A percentile compares a stretch with the other conserved stretches of the same genome.
phyloP scores from a whole-genome alignment of 2,888 invertebrate genomes.

The Cephus sareptanus region DNA sequence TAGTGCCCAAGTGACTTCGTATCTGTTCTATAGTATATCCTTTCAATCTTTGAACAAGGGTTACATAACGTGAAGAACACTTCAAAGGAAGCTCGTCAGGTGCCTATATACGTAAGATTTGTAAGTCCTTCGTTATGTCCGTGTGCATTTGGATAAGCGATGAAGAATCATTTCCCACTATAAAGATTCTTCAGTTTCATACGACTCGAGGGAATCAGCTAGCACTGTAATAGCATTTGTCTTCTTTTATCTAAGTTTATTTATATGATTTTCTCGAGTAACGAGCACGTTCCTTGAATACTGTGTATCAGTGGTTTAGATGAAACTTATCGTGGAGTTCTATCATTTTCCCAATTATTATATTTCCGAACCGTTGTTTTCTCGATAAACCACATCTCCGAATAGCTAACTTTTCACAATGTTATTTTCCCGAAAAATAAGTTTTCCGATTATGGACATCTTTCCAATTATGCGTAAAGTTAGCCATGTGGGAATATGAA shows the following conservation, averaged over 20 bases:
- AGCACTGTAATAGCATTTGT: neutral
- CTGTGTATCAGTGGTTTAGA: no score
- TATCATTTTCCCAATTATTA: no score
- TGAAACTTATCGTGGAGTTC: no score
- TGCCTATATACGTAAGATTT: neutral
- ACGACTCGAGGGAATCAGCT: neutral
- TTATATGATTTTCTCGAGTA: neutral
- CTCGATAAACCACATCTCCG: no score
- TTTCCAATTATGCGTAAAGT: no score
- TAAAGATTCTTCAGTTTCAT: neutral
- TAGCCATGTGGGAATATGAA: no score
- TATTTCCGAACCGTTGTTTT: no score
- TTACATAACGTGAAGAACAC: neutral
- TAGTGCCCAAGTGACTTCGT: neutral
- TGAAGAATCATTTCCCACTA: neutral
- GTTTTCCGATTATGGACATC: no score
- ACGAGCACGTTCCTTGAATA: neutral
- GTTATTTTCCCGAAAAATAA: no score
- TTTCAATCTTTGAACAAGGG: neutral
- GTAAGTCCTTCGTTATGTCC: neutral
- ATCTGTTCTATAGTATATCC: neutral
- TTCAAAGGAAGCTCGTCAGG: neutral
- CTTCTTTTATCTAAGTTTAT: no score
- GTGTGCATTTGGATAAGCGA: neutral
- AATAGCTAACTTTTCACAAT: no score